Conservation (phyloP, 2,113 vertebrate species). For the Thamnaconus septentrionalis region DNA sequence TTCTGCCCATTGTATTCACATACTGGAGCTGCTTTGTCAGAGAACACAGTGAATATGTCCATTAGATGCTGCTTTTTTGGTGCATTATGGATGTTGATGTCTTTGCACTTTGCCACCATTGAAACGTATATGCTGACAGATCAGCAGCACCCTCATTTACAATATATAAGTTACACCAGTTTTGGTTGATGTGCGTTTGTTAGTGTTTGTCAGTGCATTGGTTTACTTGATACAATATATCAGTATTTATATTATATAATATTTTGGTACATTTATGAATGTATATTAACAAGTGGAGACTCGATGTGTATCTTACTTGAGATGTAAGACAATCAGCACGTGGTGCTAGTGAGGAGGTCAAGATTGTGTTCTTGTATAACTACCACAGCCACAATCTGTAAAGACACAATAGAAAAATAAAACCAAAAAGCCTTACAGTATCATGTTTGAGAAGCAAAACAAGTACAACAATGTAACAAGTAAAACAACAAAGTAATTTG, state of each 20-base stretch:
- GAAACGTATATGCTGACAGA: slow-evolving; percentile 54
- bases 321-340: slow-evolving; percentile 64
- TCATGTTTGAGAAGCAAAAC: slow-evolving; percentile 18
- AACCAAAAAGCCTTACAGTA: slow-evolving; percentile 44
- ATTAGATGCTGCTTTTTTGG: slow-evolving; percentile 60
- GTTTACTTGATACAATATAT: slow-evolving; percentile 55
- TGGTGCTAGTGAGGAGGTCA: slow-evolving; percentile 40
- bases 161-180: slow-evolving; percentile 48
- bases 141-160: slow-evolving; percentile 47
- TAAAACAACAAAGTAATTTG: not conserved
- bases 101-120: slow-evolving; percentile 66
- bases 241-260: slow-evolving; percentile 68
- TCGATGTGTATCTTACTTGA: slow-evolving; percentile 37
- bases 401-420: slow-evolving; percentile 27
- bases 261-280: slow-evolving; percentile 70
- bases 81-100: slow-evolving; percentile 60
- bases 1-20: slow-evolving; percentile 39
- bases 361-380: slow-evolving; percentile 44
- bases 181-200: slow-evolving; percentile 67
- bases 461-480: not conserved
- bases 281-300: slow-evolving; percentile 50
- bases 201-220: slow-evolving; percentile 62
- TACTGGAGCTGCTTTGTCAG: slow-evolving; percentile 50
- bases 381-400: slow-evolving; percentile 65
- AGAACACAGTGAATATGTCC: slow-evolving; percentile 52